Percentiles rank a stretch among this genome's conserved stretches.
phyloP scores from a whole-genome alignment of 1,140 invertebrate species.

The Babylonia areolata region DNA sequence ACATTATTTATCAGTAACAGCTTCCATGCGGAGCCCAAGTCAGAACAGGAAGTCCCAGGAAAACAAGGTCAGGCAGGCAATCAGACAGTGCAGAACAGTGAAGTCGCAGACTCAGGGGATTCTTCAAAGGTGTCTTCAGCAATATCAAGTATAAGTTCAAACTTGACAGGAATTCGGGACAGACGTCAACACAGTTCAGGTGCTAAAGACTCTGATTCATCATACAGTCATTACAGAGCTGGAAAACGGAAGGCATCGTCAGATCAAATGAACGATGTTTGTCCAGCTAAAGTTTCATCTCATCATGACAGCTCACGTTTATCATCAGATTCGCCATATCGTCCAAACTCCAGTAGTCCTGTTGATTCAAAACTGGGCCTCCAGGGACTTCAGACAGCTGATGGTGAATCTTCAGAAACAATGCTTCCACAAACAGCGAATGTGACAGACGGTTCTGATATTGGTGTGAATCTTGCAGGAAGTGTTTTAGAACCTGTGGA shows the following conservation, averaged over 20 bases:
- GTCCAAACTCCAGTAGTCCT: constrained; percentile 14
- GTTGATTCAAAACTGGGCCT: constrained; percentile 27
- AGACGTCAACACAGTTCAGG: constrained; percentile 1
- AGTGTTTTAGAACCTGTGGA: constrained; percentile 35
- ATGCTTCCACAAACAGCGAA: constrained; percentile 36
- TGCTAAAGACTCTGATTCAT: constrained; percentile 30
- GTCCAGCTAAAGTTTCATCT: constrained; percentile 24
- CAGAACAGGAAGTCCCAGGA: constrained; percentile 27
- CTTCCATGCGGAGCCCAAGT: constrained; percentile 46
- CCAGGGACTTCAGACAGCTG: background rate
- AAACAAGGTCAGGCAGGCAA: constrained; percentile 25
- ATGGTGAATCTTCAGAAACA: background rate
- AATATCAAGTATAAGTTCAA: constrained; percentile 47
- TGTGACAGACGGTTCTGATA: constrained; percentile 22
- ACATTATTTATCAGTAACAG: constrained; percentile 56
- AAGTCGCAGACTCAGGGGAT: constrained; percentile 18
- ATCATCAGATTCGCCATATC: background rate
- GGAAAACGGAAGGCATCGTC: constrained; percentile 42
- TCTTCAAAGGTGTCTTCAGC: constrained; percentile 34
- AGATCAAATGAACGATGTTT: background rate
- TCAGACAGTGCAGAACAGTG: constrained; percentile 18
- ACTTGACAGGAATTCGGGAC: constrained; percentile 32
- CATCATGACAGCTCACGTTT: constrained; percentile 4
- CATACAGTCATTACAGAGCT: constrained; percentile 38
- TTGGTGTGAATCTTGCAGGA: constrained; percentile 33